phyloP scores from a whole-genome alignment of 2,113 vertebrate species.

The Carassius auratus region DNA sequence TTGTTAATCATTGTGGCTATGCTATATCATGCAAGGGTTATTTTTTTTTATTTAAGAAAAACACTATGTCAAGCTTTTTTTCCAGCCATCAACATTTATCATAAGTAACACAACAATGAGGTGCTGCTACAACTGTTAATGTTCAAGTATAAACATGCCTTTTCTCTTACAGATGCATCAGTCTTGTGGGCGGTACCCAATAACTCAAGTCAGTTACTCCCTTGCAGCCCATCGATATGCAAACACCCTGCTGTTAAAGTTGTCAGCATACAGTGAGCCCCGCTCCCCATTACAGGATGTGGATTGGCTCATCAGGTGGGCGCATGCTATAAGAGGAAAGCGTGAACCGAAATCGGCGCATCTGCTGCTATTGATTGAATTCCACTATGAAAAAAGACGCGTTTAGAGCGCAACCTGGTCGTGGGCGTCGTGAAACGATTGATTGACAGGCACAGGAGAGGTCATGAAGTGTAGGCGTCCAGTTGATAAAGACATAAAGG shows the following conservation, averaged over 20 bases:
- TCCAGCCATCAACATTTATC: background rate
- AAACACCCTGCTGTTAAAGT: constrained; percentile 39
- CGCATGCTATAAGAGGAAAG: background rate
- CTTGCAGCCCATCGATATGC: constrained; percentile 17
- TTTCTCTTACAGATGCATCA: constrained; percentile 4
- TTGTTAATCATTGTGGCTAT: background rate
- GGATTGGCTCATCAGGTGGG: constrained; percentile 34
- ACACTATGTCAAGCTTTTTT: background rate
- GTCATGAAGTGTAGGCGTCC: constrained; percentile 30
- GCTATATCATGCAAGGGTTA: background rate
- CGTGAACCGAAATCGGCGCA: constrained; percentile 22
- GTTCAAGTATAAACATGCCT: constrained; percentile 27
- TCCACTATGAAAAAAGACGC: constrained; percentile 10
- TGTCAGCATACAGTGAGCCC: constrained; percentile 19
- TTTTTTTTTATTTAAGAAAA: background rate
- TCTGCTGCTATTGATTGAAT: constrained; percentile 44
- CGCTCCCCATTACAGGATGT: constrained; percentile 9
- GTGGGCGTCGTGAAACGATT: constrained; percentile 33
- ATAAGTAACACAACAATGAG: background rate
- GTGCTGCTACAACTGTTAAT: constrained; percentile 1
- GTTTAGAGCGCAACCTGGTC: background rate
- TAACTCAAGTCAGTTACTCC: constrained; percentile 8
- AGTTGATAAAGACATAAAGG: background rate
- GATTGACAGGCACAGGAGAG: constrained; percentile 36
- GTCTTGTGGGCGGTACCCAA: background rate